phyloP scores from a whole-genome alignment of 2,113 vertebrate species.

The Myiozetetes cayanensis region DNA sequence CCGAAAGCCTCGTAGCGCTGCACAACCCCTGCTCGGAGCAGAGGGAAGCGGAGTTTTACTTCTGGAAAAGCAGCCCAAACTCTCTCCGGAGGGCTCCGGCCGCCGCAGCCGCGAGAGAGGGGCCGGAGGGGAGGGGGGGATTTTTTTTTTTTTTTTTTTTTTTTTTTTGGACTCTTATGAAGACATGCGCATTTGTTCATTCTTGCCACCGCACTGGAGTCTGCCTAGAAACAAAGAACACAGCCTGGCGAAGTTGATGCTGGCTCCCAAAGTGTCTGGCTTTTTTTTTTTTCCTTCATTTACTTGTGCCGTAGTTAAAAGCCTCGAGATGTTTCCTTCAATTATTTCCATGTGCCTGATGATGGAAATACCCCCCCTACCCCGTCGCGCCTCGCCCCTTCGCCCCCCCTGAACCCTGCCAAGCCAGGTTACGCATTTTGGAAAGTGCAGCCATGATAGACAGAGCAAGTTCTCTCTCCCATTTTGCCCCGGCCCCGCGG shows the following conservation, averaged over 20 bases:
- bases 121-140: not conserved
- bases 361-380: not conserved
- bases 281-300: not conserved
- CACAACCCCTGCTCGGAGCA: not conserved
- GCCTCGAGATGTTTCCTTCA: not conserved
- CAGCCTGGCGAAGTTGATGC: conserved; percentile 52
- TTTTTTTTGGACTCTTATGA: conserved; percentile 9
- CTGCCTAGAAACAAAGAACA: conserved; percentile 72
- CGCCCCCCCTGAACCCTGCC: not conserved
- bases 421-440: not conserved
- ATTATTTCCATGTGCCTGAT: not conserved
- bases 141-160: not conserved
- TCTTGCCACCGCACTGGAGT: conserved; percentile 56
- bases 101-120: not conserved
- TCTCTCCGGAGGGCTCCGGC: not conserved
- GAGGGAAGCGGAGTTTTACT: not conserved
- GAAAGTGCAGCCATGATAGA: conserved; percentile 16
- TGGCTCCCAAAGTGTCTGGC: conserved; percentile 3
- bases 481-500: not conserved
- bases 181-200: conserved; percentile 47
- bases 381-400: too few species aligned
- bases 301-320: not conserved
- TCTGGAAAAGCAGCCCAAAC: not conserved
- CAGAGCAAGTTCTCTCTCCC: conserved; percentile 14
- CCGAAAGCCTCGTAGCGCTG: not conserved